phyloP scores from a whole-genome alignment of 2,113 vertebrate species.

The Thamnophis sirtalis region DNA sequence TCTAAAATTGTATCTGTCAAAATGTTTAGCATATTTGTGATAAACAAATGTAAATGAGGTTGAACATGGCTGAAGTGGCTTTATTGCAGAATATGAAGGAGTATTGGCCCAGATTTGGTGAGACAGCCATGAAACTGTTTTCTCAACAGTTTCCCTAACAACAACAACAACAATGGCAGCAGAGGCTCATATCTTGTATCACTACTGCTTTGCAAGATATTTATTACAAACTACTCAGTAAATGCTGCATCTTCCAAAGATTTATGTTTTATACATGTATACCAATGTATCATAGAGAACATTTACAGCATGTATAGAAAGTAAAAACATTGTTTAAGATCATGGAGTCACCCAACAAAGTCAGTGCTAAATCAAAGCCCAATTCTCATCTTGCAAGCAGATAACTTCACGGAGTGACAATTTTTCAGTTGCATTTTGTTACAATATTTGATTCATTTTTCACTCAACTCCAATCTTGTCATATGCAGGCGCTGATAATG shows the following conservation, averaged over 20 bases:
- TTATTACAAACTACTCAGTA: neutral
- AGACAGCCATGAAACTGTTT: neutral
- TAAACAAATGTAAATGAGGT: constrained; percentile 19
- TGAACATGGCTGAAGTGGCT: neutral
- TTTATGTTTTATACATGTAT: neutral
- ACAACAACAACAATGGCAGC: neutral
- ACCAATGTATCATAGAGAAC: neutral
- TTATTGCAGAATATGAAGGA: neutral
- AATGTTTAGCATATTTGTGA: constrained; percentile 5
- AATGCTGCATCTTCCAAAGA: neutral
- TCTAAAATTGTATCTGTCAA: constrained; percentile 5
- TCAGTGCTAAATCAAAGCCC: neutral
- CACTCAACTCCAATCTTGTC: neutral
- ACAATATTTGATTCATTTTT: neutral
- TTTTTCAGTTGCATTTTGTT: neutral
- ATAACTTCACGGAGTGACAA: neutral
- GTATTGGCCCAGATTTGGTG: neutral
- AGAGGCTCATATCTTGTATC: neutral
- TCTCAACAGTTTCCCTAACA: neutral
- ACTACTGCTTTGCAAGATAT: neutral
- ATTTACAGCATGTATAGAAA: neutral
- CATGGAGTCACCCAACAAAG: neutral
- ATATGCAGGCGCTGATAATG: neutral
- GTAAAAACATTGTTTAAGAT: neutral
- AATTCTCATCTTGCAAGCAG: neutral